These are phyloP conservation scores for Helicoverpa assulta DNA, from an alignment of 2,888 invertebrate genomes.

Conservation along the genomic window DNA sequence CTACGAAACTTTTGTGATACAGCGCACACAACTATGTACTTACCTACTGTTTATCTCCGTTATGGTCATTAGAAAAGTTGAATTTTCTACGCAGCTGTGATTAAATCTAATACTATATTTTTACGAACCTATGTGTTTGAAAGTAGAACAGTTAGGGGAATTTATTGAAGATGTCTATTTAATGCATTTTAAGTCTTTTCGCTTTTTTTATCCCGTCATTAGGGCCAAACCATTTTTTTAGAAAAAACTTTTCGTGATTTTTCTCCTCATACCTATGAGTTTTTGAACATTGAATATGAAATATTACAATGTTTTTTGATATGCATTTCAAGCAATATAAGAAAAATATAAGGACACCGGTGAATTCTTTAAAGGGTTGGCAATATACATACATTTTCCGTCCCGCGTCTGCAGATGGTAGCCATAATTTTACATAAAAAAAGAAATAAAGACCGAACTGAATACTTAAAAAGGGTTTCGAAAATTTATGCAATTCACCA, in stretches of 20 bases:
- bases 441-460: constrained; percentile 14
- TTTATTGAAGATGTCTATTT: background rate
- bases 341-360: background rate
- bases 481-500: constrained; percentile 25
- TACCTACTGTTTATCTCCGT: constrained; percentile 25
- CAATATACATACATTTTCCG: constrained; percentile 22
- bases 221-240: background rate
- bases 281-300: too few species aligned
- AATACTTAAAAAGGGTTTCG: constrained; percentile 31
- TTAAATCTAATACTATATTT: constrained; percentile 18
- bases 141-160: background rate
- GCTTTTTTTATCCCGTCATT: background rate
- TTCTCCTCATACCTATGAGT: too few species aligned
- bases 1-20: constrained; percentile 52
- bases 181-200: too few species aligned
- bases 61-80: constrained; percentile 49
- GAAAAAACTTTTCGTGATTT: background rate
- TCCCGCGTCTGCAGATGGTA: constrained; percentile 3
- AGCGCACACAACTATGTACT: constrained; percentile 36
- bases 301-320: too few species aligned
- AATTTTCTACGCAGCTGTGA: constrained; percentile 25
- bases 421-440: constrained; percentile 39
- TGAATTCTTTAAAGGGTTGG: constrained; percentile 15
- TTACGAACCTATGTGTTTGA: background rate
- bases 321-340: too few species aligned